Percentiles rank a stretch among this genome's conserved stretches.
phyloP scores from a whole-genome alignment of 2,888 invertebrate species.

The Antheraea assamensis region DNA sequence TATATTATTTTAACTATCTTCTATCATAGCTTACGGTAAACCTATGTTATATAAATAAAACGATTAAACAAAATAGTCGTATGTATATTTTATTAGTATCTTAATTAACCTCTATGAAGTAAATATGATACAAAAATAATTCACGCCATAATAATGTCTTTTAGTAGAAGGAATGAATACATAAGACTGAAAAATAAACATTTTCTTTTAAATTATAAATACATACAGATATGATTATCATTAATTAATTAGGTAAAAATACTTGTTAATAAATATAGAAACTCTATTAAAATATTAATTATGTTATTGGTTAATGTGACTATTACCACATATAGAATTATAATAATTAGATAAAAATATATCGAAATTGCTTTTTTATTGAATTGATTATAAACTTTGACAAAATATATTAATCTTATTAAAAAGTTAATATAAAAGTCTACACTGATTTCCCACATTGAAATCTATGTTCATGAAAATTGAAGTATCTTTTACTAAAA shows the following conservation, averaged over 20 bases:
- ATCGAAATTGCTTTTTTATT: neutral
- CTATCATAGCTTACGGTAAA: too few relatives aligned
- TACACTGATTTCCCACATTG: too few relatives aligned
- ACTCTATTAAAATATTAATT: neutral
- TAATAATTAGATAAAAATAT: neutral
- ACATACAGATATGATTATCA: constrained; percentile 3
- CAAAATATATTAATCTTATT: too few relatives aligned
- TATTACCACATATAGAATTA: neutral
- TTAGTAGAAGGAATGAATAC: constrained; percentile 70
- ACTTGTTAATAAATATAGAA: neutral
- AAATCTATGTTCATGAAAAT: too few relatives aligned
- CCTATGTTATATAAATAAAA: too few relatives aligned
- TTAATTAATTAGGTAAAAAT: neutral
- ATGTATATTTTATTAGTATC: constrained; percentile 27
- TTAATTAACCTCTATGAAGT: constrained; percentile 31
- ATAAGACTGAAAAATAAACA: constrained; percentile 34
- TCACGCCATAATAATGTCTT: constrained; percentile 59
- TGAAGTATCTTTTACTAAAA: too few relatives aligned
- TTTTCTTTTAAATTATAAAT: constrained; percentile 19
- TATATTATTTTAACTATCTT: too few relatives aligned
- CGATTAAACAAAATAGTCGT: constrained; percentile 33
- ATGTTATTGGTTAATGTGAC: neutral
- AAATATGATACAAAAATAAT: constrained; percentile 43
- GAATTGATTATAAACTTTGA: neutral
- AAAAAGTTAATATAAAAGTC: too few relatives aligned